Percentiles rank a stretch among this genome's conserved stretches.
phyloP scores from a whole-genome alignment of 2,113 vertebrate species.

The Podarcis raffonei region DNA sequence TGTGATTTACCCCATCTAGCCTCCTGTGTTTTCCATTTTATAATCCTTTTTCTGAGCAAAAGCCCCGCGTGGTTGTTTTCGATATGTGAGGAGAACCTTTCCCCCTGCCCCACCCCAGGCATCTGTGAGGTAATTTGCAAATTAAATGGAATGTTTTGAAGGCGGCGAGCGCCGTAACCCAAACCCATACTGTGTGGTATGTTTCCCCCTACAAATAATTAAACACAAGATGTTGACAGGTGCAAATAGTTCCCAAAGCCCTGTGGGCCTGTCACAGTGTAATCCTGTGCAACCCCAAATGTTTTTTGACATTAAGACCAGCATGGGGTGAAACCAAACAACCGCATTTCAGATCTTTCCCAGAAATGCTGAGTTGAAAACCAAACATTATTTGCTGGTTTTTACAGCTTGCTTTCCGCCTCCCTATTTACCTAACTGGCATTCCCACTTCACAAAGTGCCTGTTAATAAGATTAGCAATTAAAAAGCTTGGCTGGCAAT shows the following conservation, averaged over 20 bases:
- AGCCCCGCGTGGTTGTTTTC: not conserved
- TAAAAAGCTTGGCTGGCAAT: constrained; percentile 74
- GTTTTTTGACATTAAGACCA: not conserved
- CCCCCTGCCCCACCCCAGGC: not conserved
- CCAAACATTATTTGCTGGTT: constrained; percentile 52
- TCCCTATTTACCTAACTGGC: constrained; percentile 60
- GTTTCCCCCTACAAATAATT: not conserved
- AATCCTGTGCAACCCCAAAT: constrained; percentile 9
- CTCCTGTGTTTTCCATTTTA: not conserved
- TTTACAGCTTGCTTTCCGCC: constrained; percentile 41
- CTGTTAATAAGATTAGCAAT: constrained; percentile 84
- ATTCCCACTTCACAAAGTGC: constrained; percentile 70
- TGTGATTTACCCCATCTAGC: not conserved
- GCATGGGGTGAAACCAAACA: constrained; percentile 9
- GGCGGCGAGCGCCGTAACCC: not conserved
- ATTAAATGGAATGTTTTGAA: constrained; percentile 8
- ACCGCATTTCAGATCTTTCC: constrained; percentile 51
- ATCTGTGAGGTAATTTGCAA: not conserved
- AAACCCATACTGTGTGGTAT: not conserved
- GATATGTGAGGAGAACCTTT: not conserved
- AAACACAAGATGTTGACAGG: not conserved
- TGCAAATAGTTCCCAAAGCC: rapidly evolving
- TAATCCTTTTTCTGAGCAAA: not conserved
- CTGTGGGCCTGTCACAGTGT: not conserved
- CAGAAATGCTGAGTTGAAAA: constrained; percentile 55